phyloP scores from a whole-genome alignment of 2,888 invertebrate genomes.

The Cryptops parisi region DNA sequence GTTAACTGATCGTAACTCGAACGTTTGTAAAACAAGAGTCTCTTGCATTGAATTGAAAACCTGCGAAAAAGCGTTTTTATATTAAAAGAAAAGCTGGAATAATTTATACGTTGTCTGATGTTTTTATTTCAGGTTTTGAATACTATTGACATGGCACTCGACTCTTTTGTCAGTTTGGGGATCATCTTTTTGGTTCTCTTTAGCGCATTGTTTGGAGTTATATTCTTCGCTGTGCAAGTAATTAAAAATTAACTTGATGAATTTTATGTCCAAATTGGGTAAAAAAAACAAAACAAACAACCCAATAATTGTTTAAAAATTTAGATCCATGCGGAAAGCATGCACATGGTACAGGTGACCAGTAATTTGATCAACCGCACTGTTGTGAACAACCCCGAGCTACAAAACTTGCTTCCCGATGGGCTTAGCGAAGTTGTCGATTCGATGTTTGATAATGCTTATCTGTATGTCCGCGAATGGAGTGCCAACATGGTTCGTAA shows the following conservation, averaged over 20 bases:
- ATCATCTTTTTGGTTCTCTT: constrained; percentile 74
- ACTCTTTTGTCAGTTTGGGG: constrained; percentile 69
- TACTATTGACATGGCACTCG: constrained; percentile 35
- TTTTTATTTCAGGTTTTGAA: constrained; percentile 22
- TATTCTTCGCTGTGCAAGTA: constrained; percentile 74
- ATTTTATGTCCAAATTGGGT: no score
- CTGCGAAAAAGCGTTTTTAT: no score
- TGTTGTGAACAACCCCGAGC: constrained; percentile 73
- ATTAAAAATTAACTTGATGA: no score
- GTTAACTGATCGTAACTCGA: no score
- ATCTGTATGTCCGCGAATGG: constrained; percentile 79
- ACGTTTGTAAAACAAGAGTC: no score
- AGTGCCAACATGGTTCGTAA: constrained; percentile 63
- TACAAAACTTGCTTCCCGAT: constrained; percentile 65
- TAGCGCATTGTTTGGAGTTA: constrained; percentile 57
- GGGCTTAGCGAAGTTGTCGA: constrained; percentile 73
- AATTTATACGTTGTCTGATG: no score
- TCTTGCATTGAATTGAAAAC: no score
- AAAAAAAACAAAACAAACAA: background rate
- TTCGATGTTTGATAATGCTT: constrained; percentile 81
- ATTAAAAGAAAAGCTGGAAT: no score
- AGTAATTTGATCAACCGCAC: constrained; percentile 79
- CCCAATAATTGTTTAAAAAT: background rate
- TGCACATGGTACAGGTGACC: constrained; percentile 75
- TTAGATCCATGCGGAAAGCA: constrained; percentile 85